phyloP scores from a whole-genome alignment of 2,113 vertebrate genomes.

The Pachyramphus minor region DNA sequence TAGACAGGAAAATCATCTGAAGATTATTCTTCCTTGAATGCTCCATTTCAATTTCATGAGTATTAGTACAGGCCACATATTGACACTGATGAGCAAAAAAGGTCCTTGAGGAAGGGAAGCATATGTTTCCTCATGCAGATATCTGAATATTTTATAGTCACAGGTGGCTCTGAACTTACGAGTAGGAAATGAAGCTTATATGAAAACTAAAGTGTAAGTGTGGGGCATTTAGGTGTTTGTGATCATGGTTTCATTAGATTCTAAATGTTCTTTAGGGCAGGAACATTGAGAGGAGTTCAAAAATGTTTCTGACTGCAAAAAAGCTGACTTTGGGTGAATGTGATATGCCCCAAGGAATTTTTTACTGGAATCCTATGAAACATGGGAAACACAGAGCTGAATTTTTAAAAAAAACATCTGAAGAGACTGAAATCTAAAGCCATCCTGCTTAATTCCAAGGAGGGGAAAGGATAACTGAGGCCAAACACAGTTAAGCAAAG shows the following conservation, averaged over 20 bases:
- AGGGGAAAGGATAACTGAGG: constrained; percentile 63
- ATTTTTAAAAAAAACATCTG: constrained; percentile 54
- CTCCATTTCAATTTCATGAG: neutral
- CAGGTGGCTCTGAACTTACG: neutral
- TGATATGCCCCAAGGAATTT: constrained; percentile 44
- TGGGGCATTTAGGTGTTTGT: neutral
- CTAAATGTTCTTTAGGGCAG: constrained; percentile 13
- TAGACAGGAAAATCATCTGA: neutral
- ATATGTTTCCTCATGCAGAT: neutral
- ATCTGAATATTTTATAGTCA: neutral
- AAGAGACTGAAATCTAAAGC: constrained; percentile 64
- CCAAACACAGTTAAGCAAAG: constrained; percentile 50
- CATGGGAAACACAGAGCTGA: constrained; percentile 52
- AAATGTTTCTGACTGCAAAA: constrained; percentile 53
- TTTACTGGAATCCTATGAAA: constrained; percentile 50
- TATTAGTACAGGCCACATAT: neutral
- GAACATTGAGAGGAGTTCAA: constrained; percentile 11
- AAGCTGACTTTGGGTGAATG: constrained; percentile 61
- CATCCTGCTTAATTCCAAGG: constrained; percentile 29
- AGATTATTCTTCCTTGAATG: constrained; percentile 19
- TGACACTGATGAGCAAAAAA: neutral
- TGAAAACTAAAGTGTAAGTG: constrained; percentile 25
- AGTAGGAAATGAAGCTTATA: constrained; percentile 46
- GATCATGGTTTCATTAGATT: constrained; percentile 44
- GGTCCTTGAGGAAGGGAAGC: constrained; percentile 40